Conservation (phyloP, 2,113 vertebrate genomes). For the Chelonoidis abingdonii region DNA sequence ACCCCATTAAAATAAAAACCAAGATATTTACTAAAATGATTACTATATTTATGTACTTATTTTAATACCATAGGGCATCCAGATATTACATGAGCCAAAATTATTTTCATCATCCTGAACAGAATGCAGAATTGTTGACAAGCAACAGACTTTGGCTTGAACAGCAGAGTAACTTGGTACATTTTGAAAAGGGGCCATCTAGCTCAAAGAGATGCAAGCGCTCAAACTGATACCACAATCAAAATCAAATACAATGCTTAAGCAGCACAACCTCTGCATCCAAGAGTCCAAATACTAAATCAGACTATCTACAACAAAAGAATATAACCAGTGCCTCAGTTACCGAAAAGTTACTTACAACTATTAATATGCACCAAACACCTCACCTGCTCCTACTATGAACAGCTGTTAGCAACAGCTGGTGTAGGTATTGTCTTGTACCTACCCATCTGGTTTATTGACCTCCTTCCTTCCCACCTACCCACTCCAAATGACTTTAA, state of each 20-base stretch:
- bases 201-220: slow-evolving; percentile 21
- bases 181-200: background rate
- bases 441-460: slow-evolving; percentile 69
- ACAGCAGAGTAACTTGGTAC: background rate
- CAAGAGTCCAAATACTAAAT: background rate
- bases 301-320: background rate
- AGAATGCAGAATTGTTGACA: background rate
- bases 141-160: background rate
- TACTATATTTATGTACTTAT: background rate
- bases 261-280: background rate
- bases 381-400: slow-evolving; percentile 58
- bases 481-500: slow-evolving; percentile 39
- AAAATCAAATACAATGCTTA: background rate
- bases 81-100: fast-evolving
- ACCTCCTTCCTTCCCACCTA: slow-evolving; percentile 23
- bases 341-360: slow-evolving; percentile 59
- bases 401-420: slow-evolving; percentile 69
- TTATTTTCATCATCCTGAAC: background rate
- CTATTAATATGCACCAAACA: slow-evolving; percentile 55
- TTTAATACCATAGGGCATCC: background rate
- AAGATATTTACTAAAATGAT: background rate
- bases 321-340: background rate
- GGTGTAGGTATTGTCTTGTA: slow-evolving; percentile 77
- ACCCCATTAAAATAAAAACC: background rate
- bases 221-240: slow-evolving; percentile 10